Evolutionary conservation across 1,140 invertebrate genomes (phyloP), one percentile per base, ranked within the genome.

Genomic region (Meloidogyne exigua): DNA sequence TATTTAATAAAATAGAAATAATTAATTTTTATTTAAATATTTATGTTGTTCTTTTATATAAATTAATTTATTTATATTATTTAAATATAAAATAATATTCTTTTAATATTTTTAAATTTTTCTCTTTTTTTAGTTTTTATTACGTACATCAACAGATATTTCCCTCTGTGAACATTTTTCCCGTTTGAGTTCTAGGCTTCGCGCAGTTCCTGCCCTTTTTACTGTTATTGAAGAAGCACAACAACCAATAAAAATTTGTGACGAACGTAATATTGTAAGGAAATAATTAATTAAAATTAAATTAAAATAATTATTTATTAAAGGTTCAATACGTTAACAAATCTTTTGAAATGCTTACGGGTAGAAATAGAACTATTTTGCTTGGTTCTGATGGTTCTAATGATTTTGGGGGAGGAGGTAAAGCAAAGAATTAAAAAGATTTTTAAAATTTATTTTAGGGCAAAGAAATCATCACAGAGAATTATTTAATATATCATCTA

Each of bases 221-320:
- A 80, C 85, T 13, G 84, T 88, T 4, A 71, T 86, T 15, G 85
- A 86, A 74, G 85, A 86, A 78, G 83, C 86, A 15, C 83, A 86
- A 49, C 86, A 86, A 76, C 87, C 85, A n/a, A 85, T 86, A 25
- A 87, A 86, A 76, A 87, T 86, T 36, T 86, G 85, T 71, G 85
- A 86, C 72, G 86, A 86, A 23, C 63, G 66, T 11, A 86, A 85
- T 36, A 68, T 85, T 64, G 86, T 87, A 9, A 26, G 21, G 2
- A 64, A 62, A n/a, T 57, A n/a, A 32, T 32, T 32, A 32, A 32
- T 32, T n/a, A n/a, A 44, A 44, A 49, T 49, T 49, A 49, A 49
- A 18, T 49, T 21, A 57, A 57, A 57, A 3, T n/a, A 57, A n/a
- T n/a, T 57, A n/a, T n/a, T n/a, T 9, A 15, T 57, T 57, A n/a